Percentiles rank a stretch among this genome's conserved stretches.
Conservation (phyloP, 2,797 vertebrate species). For the Peromyscus eremicus region DNA sequence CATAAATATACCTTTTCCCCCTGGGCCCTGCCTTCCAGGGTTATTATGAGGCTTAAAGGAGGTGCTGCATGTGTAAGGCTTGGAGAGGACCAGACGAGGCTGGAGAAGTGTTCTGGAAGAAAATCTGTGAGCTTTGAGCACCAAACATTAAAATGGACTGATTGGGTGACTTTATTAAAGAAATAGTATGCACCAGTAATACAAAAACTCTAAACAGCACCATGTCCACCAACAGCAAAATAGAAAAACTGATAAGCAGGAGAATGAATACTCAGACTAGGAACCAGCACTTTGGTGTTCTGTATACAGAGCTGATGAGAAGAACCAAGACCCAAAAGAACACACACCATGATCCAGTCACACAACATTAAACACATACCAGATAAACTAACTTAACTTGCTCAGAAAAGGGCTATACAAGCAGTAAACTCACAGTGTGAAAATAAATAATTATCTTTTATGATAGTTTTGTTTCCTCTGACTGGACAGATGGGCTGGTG, state of each 20-base stretch:
- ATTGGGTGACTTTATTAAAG: not conserved
- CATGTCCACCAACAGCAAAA: not conserved
- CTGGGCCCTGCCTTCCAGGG: not conserved
- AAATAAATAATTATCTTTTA: slow-evolving; percentile 9
- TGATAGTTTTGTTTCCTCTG: not conserved
- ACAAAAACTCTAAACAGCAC: not conserved
- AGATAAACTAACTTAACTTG: not conserved
- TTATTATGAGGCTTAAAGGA: not conserved
- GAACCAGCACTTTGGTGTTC: not conserved
- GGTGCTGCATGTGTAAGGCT: not conserved
- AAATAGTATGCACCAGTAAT: not conserved
- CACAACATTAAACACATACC: not conserved
- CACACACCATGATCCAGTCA: not conserved
- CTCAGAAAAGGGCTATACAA: not conserved
- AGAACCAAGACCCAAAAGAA: slow-evolving; percentile 11
- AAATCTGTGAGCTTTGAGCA: not conserved
- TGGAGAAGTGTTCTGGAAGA: not conserved
- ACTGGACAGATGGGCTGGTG: not conserved
- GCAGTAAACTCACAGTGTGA: not conserved
- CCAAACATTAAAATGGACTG: not conserved
- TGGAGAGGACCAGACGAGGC: not conserved
- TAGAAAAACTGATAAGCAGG: not conserved
- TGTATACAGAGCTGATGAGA: not conserved
- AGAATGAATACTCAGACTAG: not conserved
- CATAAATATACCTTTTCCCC: not conserved